phyloP scores from a whole-genome alignment of 2,888 invertebrate genomes.

The Thysanoteuthis rhombus region DNA sequence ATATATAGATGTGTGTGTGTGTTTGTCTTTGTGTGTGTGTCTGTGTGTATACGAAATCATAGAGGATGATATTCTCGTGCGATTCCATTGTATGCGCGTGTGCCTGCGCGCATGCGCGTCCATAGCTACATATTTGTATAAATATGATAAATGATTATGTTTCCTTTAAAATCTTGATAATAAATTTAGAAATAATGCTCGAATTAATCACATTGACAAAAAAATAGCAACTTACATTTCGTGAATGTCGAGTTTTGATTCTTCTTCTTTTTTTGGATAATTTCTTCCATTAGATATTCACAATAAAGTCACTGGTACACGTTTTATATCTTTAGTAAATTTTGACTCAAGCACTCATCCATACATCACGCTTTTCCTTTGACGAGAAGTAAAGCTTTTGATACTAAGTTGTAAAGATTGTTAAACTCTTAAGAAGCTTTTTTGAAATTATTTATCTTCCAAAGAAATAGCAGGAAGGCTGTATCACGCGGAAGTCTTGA shows the following conservation, averaged over 20 bases:
- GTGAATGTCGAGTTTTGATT: neutral
- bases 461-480: neutral
- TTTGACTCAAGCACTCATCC: neutral
- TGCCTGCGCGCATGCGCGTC: too few relatives aligned
- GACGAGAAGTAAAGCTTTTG: neutral
- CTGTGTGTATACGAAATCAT: neutral
- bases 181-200: neutral
- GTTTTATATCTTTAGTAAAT: neutral
- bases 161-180: neutral
- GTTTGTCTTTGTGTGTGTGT: neutral
- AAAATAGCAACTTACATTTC: neutral
- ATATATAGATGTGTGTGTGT: neutral
- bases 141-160: neutral
- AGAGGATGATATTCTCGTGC: neutral
- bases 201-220: neutral
- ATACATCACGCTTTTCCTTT: neutral
- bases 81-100: neutral
- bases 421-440: neutral
- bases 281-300: neutral
- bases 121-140: neutral
- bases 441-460: neutral
- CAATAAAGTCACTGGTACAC: neutral
- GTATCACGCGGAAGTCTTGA: neutral
- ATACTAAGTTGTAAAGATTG: neutral
- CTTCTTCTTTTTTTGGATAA: neutral